Percentiles rank a stretch among this genome's conserved stretches.
These are phyloP conservation scores for Onychorhynchus coronatus DNA, from an alignment of 2,113 vertebrate species.

Conservation along the genomic window DNA sequence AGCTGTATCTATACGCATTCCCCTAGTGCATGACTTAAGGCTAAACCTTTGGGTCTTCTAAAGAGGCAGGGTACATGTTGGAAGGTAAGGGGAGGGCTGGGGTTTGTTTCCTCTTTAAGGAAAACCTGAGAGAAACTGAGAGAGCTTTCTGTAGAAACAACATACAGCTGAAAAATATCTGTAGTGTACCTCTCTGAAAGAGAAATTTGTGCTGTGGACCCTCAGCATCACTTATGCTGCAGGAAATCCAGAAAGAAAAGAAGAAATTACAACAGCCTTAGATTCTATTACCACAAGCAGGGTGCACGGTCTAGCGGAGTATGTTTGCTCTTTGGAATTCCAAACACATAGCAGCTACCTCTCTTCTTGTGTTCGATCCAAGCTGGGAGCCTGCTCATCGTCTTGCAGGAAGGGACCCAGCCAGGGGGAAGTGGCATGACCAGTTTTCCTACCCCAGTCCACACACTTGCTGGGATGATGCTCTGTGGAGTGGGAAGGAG, in stretches of 20 bases:
- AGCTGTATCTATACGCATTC: neutral
- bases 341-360: neutral
- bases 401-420: neutral
- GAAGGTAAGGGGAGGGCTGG: neutral
- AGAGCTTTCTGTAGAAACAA: neutral
- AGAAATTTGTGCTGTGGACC: neutral
- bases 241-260: neutral
- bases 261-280: neutral
- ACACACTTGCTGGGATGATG: neutral
- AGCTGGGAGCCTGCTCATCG: neutral
- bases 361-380: neutral
- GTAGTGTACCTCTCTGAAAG: neutral
- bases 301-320: fast-evolving
- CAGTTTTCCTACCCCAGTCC: neutral
- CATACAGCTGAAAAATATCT: neutral
- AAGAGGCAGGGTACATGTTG: neutral
- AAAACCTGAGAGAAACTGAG: neutral
- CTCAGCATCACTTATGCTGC: neutral
- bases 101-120: neutral
- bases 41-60: neutral
- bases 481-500: neutral
- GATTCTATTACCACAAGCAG: neutral
- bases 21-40: neutral
- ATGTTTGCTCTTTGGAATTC: neutral
- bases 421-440: neutral